Conservation (phyloP, 1,140 invertebrate genomes). For the Heliconius eleuchia region DNA sequence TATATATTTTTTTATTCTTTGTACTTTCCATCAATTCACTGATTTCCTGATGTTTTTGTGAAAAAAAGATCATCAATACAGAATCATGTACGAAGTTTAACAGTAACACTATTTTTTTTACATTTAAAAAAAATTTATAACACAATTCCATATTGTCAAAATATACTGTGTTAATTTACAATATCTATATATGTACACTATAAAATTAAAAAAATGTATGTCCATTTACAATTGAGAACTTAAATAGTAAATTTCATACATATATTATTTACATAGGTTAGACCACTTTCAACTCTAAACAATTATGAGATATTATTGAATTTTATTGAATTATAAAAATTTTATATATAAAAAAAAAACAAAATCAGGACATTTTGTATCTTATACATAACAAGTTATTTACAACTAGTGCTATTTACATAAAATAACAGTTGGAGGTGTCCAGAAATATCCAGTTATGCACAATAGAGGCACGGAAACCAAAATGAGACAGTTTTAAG, state of each 20-base stretch:
- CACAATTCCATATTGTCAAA: slow-evolving; percentile 67
- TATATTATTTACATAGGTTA: slow-evolving; percentile 41
- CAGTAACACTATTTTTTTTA: slow-evolving; percentile 56
- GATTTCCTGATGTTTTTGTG: slow-evolving; percentile 40
- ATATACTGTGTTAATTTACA: slow-evolving; percentile 37
- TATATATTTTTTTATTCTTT: slow-evolving; percentile 45
- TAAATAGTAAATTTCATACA: slow-evolving; percentile 22
- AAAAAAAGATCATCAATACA: slow-evolving; percentile 36
- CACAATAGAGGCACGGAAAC: neutral
- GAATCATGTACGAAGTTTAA: slow-evolving; percentile 35
- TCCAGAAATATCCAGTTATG: neutral
- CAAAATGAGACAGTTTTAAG: slow-evolving; percentile 22
- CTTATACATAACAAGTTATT: slow-evolving; percentile 44
- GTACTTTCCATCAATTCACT: slow-evolving; percentile 56
- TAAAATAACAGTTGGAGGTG: slow-evolving; percentile 2
- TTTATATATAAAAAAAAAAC: neutral
- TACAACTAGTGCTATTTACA: slow-evolving; percentile 42
- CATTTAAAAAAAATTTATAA: slow-evolving; percentile 61
- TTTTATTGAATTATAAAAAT: slow-evolving; percentile 6
- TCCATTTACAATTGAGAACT: slow-evolving; percentile 29
- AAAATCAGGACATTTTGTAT: slow-evolving; percentile 39
- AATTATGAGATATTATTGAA: slow-evolving; percentile 22
- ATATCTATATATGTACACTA: slow-evolving; percentile 18
- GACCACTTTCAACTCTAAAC: slow-evolving; percentile 1
- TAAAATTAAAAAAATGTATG: slow-evolving; percentile 12